Evolutionary conservation across 2,797 vertebrate genomes (phyloP), one percentile per base, ranked within the genome.

Genomic region (Eutrigla gurnardus): DNA sequence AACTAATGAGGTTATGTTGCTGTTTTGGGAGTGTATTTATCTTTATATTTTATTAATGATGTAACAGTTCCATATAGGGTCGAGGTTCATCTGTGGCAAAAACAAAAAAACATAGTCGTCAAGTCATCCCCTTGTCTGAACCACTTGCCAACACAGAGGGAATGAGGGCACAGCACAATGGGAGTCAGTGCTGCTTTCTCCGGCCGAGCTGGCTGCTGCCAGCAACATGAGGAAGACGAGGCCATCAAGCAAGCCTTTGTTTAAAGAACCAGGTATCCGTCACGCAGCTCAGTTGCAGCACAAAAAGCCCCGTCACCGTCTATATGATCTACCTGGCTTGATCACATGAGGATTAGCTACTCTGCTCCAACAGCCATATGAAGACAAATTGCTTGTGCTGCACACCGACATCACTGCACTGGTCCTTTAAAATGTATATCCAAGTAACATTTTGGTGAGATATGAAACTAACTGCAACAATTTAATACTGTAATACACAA

Each of bases 181-280:
- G 78, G 54, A 73, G 37, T 77, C 78, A 69, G 65, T 8, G 53
- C 80, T 43, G 74, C 78, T 67, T 50, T 25, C 75, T 70, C 49
- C 70, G 59, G 67, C 75, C 67, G 59, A 73, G 70, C 75, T 77
- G 75, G 74, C 76, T 70, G 35, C 0, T 18, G 18, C 37, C 52
- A 7, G 70, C 73, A 86, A 70, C 25, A 13, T 7, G 68, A 78
- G 45, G 75, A 78, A 72, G 74, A 86, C 4, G 14, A 72, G 63
- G 58, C 73, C 73, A 73, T 88, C 73, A 89, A 89, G 83, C 64
- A 50, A 70, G 53, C 72, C 80, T 88, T 89, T 90, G 90, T 90
- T 87, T 73, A 35, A 80, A 75, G 78, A 54, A 46, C 61, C 72
- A 66, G 75, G 84, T 82, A 85, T 81, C 77, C 66, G 47, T 66